Conservation (phyloP, 2,797 vertebrate genomes). For the Anguilla pacifica region DNA sequence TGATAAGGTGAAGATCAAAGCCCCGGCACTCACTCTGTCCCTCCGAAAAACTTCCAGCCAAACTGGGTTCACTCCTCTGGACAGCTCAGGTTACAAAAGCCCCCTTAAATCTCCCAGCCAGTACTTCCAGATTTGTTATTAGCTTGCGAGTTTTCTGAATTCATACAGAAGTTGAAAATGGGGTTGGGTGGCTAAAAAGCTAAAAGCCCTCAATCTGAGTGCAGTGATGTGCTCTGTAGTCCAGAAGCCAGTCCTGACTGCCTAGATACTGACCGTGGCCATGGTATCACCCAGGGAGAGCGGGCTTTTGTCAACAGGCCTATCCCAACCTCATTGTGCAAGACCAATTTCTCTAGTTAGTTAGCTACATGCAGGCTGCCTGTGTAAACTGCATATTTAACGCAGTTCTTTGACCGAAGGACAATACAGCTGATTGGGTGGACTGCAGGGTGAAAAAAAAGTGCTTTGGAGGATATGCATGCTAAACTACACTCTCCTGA, state of each 20-base stretch:
- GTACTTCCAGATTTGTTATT: slow-evolving; percentile 84
- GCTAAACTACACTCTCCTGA: neutral
- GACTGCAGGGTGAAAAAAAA: neutral
- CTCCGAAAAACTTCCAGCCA: slow-evolving; percentile 74
- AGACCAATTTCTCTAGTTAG: neutral
- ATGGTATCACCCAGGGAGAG: neutral
- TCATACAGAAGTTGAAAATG: neutral
- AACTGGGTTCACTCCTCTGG: slow-evolving; percentile 57
- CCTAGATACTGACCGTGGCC: neutral
- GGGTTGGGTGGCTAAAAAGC: neutral
- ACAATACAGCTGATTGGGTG: neutral
- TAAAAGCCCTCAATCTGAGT: neutral
- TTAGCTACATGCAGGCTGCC: neutral
- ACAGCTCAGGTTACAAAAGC: slow-evolving; percentile 78
- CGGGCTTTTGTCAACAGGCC: neutral
- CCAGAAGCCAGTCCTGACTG: neutral
- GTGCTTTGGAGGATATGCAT: neutral
- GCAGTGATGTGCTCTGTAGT: neutral
- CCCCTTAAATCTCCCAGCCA: slow-evolving; percentile 81
- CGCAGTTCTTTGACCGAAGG: neutral
- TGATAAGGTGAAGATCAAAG: slow-evolving; percentile 59
- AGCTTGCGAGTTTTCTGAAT: neutral
- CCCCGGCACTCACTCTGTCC: slow-evolving; percentile 67
- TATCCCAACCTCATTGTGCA: neutral
- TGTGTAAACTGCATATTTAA: neutral